A percentile compares a stretch with the other conserved stretches of the same genome.
These are phyloP conservation scores for Gephyroberyx darwinii DNA, from an alignment of 2,797 vertebrate species.

Conservation along the genomic window DNA sequence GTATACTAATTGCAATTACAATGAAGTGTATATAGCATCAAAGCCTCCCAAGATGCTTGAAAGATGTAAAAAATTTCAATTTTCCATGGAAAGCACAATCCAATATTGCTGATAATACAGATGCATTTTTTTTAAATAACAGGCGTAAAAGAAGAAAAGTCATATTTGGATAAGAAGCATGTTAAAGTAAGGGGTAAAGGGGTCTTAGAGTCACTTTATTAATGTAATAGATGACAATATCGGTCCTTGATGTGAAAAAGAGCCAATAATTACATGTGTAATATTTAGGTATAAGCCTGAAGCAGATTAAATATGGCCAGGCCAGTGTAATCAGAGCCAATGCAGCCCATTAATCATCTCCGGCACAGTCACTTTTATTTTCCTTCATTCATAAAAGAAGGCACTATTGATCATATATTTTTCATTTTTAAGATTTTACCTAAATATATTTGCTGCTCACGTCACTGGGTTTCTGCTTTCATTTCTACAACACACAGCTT, in stretches of 20 bases:
- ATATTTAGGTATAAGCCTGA: constrained; percentile 12
- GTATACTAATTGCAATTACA: neutral
- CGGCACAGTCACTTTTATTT: constrained; percentile 7
- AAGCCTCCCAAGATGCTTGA: neutral
- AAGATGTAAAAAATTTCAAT: neutral
- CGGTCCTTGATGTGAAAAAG: neutral
- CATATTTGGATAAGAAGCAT: neutral
- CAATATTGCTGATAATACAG: constrained; percentile 8
- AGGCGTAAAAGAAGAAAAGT: neutral
- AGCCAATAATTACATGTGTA: constrained; percentile 5
- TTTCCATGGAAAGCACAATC: neutral
- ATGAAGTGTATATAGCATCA: neutral
- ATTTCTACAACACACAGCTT: constrained; percentile 8
- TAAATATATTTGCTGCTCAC: constrained; percentile 13
- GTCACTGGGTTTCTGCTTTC: neutral
- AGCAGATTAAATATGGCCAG: constrained; percentile 11
- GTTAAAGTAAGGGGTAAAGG: neutral
- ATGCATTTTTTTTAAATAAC: neutral
- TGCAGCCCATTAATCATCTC: neutral
- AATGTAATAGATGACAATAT: neutral
- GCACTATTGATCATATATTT: constrained; percentile 26
- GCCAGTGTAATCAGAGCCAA: constrained; percentile 16
- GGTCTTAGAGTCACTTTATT: neutral
- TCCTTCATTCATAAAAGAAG: constrained; percentile 33
- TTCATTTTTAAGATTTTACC: constrained; percentile 18